phyloP scores from a whole-genome alignment of 2,113 vertebrate genomes.

The Peucedramus taeniatus region DNA sequence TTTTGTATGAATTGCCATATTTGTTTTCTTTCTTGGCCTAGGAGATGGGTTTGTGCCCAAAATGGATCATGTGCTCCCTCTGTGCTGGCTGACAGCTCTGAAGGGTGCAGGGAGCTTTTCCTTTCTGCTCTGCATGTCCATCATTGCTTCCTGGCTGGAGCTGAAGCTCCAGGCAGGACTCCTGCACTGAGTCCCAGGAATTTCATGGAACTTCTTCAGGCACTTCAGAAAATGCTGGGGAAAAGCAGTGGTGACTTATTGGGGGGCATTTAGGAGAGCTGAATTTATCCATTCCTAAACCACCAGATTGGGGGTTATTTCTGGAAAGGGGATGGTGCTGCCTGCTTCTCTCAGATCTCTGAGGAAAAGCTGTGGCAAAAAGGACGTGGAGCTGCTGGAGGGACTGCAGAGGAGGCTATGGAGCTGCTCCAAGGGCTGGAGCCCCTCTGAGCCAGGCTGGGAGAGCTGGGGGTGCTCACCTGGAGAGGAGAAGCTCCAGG shows the following conservation, averaged over 20 bases:
- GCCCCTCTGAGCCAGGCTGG: neutral
- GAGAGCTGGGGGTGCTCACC: neutral
- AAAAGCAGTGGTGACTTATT: neutral
- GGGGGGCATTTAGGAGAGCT: neutral
- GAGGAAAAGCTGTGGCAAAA: neutral
- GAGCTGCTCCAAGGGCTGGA: neutral
- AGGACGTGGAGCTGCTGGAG: fast-evolving
- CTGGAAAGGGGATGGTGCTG: neutral
- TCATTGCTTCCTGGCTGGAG: neutral
- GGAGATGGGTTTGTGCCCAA: neutral
- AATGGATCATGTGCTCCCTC: neutral
- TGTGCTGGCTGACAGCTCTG: neutral
- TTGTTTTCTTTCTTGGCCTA: neutral
- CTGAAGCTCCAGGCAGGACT: fast-evolving
- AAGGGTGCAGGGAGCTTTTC: neutral
- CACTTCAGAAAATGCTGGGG: neutral
- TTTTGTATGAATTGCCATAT: neutral
- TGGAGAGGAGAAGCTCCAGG: neutral
- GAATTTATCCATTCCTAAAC: neutral
- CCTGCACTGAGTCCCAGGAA: neutral
- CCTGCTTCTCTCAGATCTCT: neutral
- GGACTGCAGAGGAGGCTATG: fast-evolving
- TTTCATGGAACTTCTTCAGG: neutral
- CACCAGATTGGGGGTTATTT: neutral
- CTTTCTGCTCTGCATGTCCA: neutral